phyloP scores from a whole-genome alignment of 2,888 invertebrate genomes.

The Sinelater perroti region DNA sequence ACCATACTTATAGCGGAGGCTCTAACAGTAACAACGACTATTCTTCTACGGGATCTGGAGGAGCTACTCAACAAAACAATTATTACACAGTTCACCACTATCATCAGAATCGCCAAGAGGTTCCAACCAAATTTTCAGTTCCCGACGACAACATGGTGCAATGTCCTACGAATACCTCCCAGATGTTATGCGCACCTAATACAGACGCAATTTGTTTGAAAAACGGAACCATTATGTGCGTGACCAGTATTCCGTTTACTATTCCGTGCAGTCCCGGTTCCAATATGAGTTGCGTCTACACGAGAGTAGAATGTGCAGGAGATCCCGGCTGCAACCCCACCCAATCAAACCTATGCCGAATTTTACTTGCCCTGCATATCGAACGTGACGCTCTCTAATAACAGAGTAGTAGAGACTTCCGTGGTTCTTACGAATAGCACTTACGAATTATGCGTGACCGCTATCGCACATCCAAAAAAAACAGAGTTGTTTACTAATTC shows the following conservation, averaged over 20 bases:
- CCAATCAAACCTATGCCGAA: conserved; percentile 45
- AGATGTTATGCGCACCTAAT: conserved; percentile 23
- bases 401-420: not conserved
- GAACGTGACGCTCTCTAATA: not conserved
- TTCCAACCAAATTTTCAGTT: conserved; percentile 40
- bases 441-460: conserved; percentile 25
- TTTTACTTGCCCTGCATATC: not conserved
- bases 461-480: conserved; percentile 15
- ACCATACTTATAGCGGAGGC: conserved; percentile 1
- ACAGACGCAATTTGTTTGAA: conserved; percentile 30
- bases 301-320: conserved; percentile 25
- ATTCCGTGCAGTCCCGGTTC: conserved; percentile 46
- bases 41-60: too few relatives aligned
- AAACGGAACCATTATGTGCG: conserved; percentile 54
- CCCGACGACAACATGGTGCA: not conserved
- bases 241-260: conserved; percentile 49
- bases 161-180: conserved; percentile 6
- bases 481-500: too few relatives aligned
- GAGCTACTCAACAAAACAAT: too few relatives aligned
- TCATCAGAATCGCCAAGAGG: conserved; percentile 49
- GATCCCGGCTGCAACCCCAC: conserved; percentile 36
- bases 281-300: conserved; percentile 21
- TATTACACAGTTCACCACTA: conserved; percentile 53
- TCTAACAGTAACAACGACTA: conserved; percentile 1
- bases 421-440: not conserved